Conservation (phyloP, 2,888 invertebrate species). For the Gymnoscelis rufifasciata region DNA sequence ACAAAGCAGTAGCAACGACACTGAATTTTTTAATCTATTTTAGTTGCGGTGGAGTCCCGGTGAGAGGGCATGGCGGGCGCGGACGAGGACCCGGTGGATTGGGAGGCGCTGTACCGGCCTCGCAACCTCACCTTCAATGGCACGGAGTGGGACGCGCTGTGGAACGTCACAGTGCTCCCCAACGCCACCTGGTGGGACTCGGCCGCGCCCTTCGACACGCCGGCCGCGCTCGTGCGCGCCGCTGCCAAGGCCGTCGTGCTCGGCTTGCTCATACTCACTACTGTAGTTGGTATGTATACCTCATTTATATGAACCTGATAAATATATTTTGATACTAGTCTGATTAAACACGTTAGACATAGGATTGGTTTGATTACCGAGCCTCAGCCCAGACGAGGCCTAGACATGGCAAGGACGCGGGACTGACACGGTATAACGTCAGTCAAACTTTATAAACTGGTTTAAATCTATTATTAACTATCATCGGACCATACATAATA, state of each 20-base stretch:
- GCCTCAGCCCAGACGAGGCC: no score
- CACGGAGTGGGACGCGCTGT: constrained; percentile 53
- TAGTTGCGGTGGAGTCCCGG: constrained; percentile 58
- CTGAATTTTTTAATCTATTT: constrained; percentile 7
- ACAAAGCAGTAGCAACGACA: not conserved
- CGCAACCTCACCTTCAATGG: constrained; percentile 57
- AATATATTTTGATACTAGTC: no score
- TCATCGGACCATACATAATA: no score
- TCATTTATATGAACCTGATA: not conserved
- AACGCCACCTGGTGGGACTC: constrained; percentile 65
- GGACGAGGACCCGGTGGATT: constrained; percentile 66
- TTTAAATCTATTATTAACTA: no score
- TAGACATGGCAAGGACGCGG: no score
- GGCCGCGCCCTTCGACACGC: constrained; percentile 69
- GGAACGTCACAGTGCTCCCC: constrained; percentile 56
- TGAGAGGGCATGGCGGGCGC: constrained; percentile 74
- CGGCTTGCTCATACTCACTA: constrained; percentile 81
- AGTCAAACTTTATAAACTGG: no score
- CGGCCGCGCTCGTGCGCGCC: constrained; percentile 79
- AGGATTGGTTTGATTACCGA: no score
- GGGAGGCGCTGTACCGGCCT: constrained; percentile 66
- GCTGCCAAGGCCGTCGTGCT: constrained; percentile 80
- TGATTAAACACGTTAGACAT: no score
- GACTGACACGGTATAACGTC: no score
- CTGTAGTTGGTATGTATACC: constrained; percentile 78